phyloP scores from a whole-genome alignment of 2,113 vertebrate genomes.

The Danionella cerebrum region DNA sequence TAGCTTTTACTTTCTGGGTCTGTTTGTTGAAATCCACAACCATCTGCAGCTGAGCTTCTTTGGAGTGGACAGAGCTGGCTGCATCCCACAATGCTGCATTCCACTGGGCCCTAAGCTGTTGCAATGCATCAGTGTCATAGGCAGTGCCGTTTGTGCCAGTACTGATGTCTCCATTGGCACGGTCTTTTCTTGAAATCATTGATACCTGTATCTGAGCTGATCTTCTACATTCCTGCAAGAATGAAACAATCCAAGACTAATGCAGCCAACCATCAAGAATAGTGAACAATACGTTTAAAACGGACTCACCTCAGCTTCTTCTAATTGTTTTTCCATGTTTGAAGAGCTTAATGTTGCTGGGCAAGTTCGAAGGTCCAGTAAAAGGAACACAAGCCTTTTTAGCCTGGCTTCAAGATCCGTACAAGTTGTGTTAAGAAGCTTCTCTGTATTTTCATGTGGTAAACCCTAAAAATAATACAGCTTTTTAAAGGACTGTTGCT shows the following conservation, averaged over 20 bases:
- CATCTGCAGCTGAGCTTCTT: constrained; percentile 65
- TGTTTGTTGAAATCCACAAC: constrained; percentile 66
- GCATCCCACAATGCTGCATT: constrained; percentile 70
- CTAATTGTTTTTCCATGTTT: constrained; percentile 72
- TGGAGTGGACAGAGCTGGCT: constrained; percentile 58
- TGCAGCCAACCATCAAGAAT: not conserved
- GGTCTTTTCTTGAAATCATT: constrained; percentile 28
- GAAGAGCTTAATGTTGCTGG: constrained; percentile 66
- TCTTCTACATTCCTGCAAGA: constrained; percentile 47
- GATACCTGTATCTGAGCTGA: constrained; percentile 42
- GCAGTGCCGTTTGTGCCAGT: not conserved
- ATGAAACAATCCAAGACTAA: not conserved
- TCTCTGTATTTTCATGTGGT: constrained; percentile 32
- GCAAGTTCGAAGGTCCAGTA: constrained; percentile 67
- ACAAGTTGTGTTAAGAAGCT: constrained; percentile 26
- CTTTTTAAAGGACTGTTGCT: not conserved
- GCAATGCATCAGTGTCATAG: constrained; percentile 29
- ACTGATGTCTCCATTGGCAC: constrained; percentile 17
- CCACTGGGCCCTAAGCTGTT: constrained; percentile 54
- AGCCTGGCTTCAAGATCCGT: constrained; percentile 52
- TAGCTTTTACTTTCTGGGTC: constrained; percentile 48
- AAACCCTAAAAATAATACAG: constrained; percentile 33
- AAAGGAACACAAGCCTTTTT: constrained; percentile 59
- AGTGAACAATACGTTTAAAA: not conserved
- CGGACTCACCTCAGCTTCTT: constrained; percentile 74